Percentiles rank a stretch among this genome's conserved stretches.
phyloP scores from a whole-genome alignment of 2,888 invertebrate genomes.

The Ectobius pallidus region DNA sequence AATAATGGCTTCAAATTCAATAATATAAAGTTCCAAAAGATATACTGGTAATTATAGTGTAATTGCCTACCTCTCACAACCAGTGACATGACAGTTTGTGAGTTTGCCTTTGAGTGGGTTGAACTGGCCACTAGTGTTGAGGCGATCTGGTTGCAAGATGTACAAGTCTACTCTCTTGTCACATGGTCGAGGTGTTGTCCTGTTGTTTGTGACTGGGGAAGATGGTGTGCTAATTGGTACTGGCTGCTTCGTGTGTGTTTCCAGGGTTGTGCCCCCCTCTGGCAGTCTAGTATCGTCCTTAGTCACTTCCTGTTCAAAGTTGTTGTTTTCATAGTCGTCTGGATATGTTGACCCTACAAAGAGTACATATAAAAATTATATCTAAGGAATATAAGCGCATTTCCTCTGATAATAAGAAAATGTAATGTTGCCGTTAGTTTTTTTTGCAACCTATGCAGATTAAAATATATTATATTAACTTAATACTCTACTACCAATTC shows the following conservation, averaged over 20 bases:
- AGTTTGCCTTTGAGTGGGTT: conserved; percentile 88
- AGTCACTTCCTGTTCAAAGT: conserved; percentile 36
- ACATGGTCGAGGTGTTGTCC: conserved; percentile 67
- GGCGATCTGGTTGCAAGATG: conserved; percentile 78
- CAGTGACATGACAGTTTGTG: conserved; percentile 86
- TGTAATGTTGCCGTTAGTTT: no score
- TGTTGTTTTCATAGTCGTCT: conserved; percentile 48
- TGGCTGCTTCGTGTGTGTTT: conserved; percentile 13
- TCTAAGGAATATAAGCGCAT: no score
- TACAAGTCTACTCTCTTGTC: conserved; percentile 89
- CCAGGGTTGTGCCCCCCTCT: background rate
- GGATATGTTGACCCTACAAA: conserved; percentile 35
- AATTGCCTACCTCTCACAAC: conserved; percentile 75
- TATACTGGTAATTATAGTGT: no score
- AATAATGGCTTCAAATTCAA: no score
- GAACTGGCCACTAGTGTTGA: conserved; percentile 77
- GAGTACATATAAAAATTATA: no score
- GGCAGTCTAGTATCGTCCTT: conserved; percentile 30
- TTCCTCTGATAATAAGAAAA: no score
- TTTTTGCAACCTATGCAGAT: no score
- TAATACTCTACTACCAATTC: no score
- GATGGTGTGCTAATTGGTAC: conserved; percentile 27
- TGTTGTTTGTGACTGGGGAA: conserved; percentile 28
- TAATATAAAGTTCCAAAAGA: no score
- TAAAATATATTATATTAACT: no score